phyloP scores from a whole-genome alignment of 2,888 invertebrate genomes.

The Rhorus exstirpatorius region DNA sequence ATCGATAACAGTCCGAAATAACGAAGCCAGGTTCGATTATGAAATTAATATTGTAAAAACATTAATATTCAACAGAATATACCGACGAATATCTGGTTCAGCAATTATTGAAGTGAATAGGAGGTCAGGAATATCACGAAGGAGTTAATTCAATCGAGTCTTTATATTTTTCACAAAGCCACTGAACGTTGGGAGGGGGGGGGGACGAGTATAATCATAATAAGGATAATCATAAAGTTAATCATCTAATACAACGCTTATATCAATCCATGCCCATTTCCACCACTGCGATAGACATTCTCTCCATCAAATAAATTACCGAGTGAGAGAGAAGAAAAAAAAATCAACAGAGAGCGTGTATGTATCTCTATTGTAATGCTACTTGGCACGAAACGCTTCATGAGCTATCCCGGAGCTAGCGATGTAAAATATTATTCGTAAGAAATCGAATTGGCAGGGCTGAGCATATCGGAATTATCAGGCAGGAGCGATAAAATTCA shows the following conservation, averaged over 20 bases:
- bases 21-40: not conserved
- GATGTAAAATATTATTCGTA: constrained; percentile 28
- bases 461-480: constrained; percentile 17
- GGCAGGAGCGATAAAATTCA: constrained; percentile 25
- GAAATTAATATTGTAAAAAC: too few species aligned
- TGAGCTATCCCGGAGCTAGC: constrained; percentile 23
- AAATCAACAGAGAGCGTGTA: not conserved
- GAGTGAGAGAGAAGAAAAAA: constrained; percentile 28
- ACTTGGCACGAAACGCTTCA: constrained; percentile 32
- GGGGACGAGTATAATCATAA: too few species aligned
- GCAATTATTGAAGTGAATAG: too few species aligned
- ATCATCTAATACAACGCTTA: constrained; percentile 6
- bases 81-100: too few species aligned
- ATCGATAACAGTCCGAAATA: not conserved
- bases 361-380: constrained; percentile 33
- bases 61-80: too few species aligned
- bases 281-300: constrained; percentile 17
- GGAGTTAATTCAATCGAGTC: too few species aligned
- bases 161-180: too few species aligned
- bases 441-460: constrained; percentile 40
- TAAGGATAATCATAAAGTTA: constrained; percentile 36
- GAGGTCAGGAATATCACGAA: too few species aligned
- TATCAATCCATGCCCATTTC: constrained; percentile 11
- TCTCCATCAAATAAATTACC: constrained; percentile 14
- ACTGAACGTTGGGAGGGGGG: too few species aligned